Base-by-base conservation (phyloP, 2,888 invertebrate species). In the Deilephila elpenor region DNA sequence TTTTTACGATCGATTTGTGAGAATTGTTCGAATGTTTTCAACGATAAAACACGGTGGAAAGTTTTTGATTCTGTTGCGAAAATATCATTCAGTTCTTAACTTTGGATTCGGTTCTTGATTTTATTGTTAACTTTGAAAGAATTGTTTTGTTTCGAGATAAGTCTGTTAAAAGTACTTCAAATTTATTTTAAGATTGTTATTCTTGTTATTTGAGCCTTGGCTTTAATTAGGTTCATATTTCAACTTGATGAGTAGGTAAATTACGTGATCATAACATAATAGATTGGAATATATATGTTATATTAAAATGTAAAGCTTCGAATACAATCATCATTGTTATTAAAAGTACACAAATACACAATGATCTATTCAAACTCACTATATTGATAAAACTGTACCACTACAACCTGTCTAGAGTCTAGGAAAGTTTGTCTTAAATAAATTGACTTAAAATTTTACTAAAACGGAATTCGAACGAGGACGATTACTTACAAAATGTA, bases 1-100 rank as follows among this genome's bases (percentile, higher is more conserved):
- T 67, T 67, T 67, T 67, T 67, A 67, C 67, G 67, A 67, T 67
- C 67, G 67, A 67, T 67, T 67, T 67, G 67, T 67, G 44, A 67
- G 51, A 67, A 67, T 67, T 67, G 67, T 67, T 67, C 25, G 6
- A 67, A 51, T 67, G 62, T 34, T 62, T 62, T 6, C 67, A 67
- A 51, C 67, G 51, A 67, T 67, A 67, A 67, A 67, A 67, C 51
- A 25, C 67, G 51, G 62, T 37, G 19, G 37, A 34, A 62, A 67
- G 67, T 67, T 67, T 67, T 37, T 34, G 62, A 62, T 62, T 62
- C 37, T 37, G 62, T 62, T 62, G 34, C 17, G 67, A 25, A 51
- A 67, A 20, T 67, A 67, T 67, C 67, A 67, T 67, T 67, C 44
- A 67, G 44, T 51, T 62, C n/a, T 62, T 67, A 67, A 67, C 67